Conservation (phyloP, 2,888 invertebrate genomes). For the Pardosa pseudoannulata region DNA sequence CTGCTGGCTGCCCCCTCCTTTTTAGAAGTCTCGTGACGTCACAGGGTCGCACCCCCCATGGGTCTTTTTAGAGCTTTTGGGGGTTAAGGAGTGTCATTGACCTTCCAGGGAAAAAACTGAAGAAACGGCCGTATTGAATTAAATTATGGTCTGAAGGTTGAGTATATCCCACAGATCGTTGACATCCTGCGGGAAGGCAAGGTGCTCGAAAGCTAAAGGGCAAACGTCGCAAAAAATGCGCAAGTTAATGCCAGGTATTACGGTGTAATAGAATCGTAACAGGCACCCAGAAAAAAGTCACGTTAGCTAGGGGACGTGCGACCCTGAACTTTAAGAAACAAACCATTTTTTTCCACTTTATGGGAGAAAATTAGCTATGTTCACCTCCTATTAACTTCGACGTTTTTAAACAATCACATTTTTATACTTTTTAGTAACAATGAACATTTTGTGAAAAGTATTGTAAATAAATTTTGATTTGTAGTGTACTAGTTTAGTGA, state of each 20-base stretch:
- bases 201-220: not conserved
- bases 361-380: too few relatives aligned
- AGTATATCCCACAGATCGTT: conserved; percentile 46
- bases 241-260: not conserved
- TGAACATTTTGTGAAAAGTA: too few relatives aligned
- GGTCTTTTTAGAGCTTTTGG: conserved; percentile 35
- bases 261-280: too few relatives aligned
- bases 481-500: too few relatives aligned
- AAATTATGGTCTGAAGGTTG: conserved; percentile 45
- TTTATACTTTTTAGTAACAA: too few relatives aligned
- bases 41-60: conserved; percentile 34
- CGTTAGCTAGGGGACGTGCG: too few relatives aligned
- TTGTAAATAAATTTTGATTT: too few relatives aligned
- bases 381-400: too few relatives aligned
- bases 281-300: too few relatives aligned
- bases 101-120: conserved; percentile 38
- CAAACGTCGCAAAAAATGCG: not conserved
- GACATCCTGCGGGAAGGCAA: conserved; percentile 35
- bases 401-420: too few relatives aligned
- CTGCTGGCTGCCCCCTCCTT: conserved; percentile 51
- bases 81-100: conserved; percentile 33
- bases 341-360: too few relatives aligned
- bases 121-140: conserved; percentile 37
- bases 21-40: conserved; percentile 47
- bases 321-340: too few relatives aligned